Conservation (phyloP, 2,888 invertebrate species). For the Azorinus chamasolen region DNA sequence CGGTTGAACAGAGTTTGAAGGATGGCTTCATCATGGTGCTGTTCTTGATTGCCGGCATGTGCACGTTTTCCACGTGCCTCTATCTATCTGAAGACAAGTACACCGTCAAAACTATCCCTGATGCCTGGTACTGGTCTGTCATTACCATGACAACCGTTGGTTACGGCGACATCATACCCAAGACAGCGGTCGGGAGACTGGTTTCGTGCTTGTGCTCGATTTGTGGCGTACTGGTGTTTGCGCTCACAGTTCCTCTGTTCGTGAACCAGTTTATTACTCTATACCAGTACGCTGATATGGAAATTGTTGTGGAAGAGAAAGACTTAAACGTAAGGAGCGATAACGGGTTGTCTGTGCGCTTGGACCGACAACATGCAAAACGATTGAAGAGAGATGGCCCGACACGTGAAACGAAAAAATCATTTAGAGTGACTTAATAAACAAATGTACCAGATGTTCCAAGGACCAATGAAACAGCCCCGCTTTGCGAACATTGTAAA, state of each 20-base stretch:
- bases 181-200: constrained; percentile 12
- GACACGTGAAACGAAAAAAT: too few species aligned
- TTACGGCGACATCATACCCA: constrained; percentile 40
- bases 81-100: constrained; percentile 27
- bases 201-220: constrained; percentile 30
- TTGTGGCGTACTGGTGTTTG: constrained; percentile 29
- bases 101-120: constrained; percentile 21
- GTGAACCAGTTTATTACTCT: constrained; percentile 29
- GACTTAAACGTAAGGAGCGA: too few species aligned
- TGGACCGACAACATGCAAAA: too few species aligned
- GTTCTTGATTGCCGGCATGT: constrained; percentile 25
- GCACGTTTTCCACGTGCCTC: constrained; percentile 26
- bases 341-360: too few species aligned
- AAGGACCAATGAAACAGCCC: too few species aligned
- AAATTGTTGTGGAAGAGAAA: neutral
- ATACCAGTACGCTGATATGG: constrained; percentile 19
- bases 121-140: constrained; percentile 42
- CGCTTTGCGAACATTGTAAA: too few species aligned
- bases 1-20: constrained; percentile 18
- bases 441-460: too few species aligned
- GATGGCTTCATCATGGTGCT: constrained; percentile 23
- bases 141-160: constrained; percentile 55
- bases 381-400: too few species aligned
- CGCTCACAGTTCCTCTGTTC: constrained; percentile 35
- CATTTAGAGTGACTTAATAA: too few species aligned